Conservation (phyloP, 2,797 vertebrate genomes). For the Denticeps clupeoides region DNA sequence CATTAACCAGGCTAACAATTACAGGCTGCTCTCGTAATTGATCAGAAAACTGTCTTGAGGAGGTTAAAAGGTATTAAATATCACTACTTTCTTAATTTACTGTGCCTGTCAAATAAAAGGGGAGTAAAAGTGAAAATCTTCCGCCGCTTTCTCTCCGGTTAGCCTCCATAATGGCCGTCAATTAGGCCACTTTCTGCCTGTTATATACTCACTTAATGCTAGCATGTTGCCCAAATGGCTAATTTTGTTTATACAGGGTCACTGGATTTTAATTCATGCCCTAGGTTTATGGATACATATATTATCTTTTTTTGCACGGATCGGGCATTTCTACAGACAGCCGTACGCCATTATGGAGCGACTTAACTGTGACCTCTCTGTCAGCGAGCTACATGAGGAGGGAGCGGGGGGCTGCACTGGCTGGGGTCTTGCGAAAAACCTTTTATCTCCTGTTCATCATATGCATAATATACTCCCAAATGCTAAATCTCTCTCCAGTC, state of each 20-base stretch:
- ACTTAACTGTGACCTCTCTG: slow-evolving; percentile 51
- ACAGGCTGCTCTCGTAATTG: slow-evolving; percentile 62
- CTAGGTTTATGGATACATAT: slow-evolving; percentile 20
- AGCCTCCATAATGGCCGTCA: slow-evolving; percentile 61
- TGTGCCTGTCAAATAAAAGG: slow-evolving; percentile 54
- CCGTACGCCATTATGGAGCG: slow-evolving; percentile 53
- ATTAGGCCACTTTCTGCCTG: slow-evolving; percentile 55
- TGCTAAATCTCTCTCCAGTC: slow-evolving; percentile 1
- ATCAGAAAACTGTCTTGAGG: slow-evolving; percentile 63
- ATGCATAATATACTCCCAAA: background rate
- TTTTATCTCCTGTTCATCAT: slow-evolving; percentile 25
- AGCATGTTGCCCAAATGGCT: slow-evolving; percentile 52
- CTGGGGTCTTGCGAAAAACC: slow-evolving; percentile 18
- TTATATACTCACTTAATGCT: slow-evolving; percentile 50
- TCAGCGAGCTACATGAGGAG: slow-evolving; percentile 9
- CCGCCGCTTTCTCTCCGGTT: slow-evolving; percentile 42
- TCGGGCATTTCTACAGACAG: slow-evolving; percentile 62
- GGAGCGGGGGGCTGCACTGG: background rate
- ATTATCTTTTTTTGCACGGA: slow-evolving; percentile 12
- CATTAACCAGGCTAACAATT: slow-evolving; percentile 65
- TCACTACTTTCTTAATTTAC: slow-evolving; percentile 67
- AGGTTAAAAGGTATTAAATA: slow-evolving; percentile 70
- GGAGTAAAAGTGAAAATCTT: slow-evolving; percentile 54
- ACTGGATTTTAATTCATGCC: slow-evolving; percentile 48
- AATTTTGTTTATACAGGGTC: slow-evolving; percentile 61